Conservation (phyloP, 2,797 vertebrate species). For the Neosilurus hyrtlii region DNA sequence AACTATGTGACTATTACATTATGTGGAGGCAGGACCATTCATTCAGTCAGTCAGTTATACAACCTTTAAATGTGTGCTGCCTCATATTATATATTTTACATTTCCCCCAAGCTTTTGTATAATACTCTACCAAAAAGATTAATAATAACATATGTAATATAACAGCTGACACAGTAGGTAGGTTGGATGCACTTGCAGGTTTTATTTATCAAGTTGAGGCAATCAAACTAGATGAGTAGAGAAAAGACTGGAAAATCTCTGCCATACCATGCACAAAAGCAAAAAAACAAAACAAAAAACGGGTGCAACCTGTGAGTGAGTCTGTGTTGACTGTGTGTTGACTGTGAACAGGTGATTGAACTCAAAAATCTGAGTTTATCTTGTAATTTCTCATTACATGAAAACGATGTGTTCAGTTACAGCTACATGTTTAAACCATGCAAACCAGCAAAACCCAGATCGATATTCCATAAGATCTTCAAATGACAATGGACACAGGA, state of each 20-base stretch:
- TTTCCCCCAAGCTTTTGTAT: neutral
- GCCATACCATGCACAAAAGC: neutral
- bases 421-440: neutral
- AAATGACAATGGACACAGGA: neutral
- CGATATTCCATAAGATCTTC: slow-evolving; percentile 9
- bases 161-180: neutral
- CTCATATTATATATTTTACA: neutral
- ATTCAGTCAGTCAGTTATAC: neutral
- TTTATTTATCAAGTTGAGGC: neutral
- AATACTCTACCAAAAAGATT: neutral
- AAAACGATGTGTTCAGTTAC: neutral
- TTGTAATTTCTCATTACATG: neutral
- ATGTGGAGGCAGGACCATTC: neutral
- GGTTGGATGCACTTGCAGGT: neutral
- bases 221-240: neutral
- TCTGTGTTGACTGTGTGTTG: neutral
- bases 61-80: neutral
- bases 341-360: neutral
- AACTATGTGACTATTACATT: neutral
- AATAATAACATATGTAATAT: neutral
- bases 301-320: neutral
- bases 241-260: neutral
- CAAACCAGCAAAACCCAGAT: neutral
- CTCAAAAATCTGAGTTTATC: neutral
- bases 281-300: neutral